Evolutionary conservation across 2,888 invertebrate species (phyloP).

Genomic region (Xestia ashworthii): DNA sequence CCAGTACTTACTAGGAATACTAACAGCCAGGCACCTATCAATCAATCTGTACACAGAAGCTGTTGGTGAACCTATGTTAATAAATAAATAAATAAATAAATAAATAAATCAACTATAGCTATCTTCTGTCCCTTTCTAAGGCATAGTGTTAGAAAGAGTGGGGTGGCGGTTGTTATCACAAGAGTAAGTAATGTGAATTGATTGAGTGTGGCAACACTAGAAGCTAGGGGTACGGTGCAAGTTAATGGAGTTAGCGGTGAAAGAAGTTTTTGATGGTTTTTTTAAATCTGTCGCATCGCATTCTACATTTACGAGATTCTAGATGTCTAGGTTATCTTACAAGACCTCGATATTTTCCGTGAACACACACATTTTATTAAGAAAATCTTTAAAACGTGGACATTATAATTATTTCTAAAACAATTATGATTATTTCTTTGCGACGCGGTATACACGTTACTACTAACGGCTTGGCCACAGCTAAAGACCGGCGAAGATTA

Average conservation of each 20-base stretch:
- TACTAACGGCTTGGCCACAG: too few relatives aligned
- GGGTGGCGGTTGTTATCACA: conserved; percentile 42
- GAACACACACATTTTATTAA: neutral
- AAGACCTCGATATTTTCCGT: neutral
- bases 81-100: too few relatives aligned
- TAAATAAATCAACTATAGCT: conserved; percentile 44
- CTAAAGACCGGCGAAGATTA: too few relatives aligned
- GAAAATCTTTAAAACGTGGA: neutral
- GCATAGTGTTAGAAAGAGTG: conserved; percentile 46
- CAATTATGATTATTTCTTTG: neutral
- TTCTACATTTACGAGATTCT: neutral
- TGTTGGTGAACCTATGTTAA: too few relatives aligned
- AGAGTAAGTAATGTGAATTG: conserved; percentile 65
- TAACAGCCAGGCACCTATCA: conserved; percentile 67
- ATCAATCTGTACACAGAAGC: too few relatives aligned
- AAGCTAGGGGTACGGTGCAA: conserved; percentile 53
- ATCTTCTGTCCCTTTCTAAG: conserved; percentile 48
- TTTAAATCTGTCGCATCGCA: neutral
- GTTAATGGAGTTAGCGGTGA: conserved; percentile 26
- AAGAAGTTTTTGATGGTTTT: neutral
- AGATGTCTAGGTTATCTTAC: neutral
- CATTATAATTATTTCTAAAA: neutral
- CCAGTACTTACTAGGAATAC: conserved; percentile 56
- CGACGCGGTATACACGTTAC: neutral
- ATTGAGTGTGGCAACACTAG: conserved; percentile 68